A percentile compares a stretch with the other conserved stretches of the same genome.
Evolutionary conservation across 2,888 invertebrate genomes (phyloP).

Genomic region (Leptothorax acervorum): DNA sequence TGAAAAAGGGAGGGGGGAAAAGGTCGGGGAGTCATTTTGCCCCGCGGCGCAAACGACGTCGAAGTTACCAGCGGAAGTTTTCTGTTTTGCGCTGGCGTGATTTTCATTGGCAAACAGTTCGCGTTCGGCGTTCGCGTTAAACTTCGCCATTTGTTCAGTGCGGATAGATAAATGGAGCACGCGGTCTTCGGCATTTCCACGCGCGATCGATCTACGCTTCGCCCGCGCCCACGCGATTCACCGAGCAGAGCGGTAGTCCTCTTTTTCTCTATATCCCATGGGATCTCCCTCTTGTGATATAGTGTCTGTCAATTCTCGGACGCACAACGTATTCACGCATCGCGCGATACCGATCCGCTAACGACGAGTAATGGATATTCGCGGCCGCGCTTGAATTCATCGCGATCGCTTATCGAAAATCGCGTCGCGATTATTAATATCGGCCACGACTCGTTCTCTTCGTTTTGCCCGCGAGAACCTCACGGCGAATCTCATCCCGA

Average conservation of each 20-base stretch:
- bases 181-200: not conserved
- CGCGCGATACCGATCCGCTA: constrained; percentile 60
- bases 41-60: not conserved
- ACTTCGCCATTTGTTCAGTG: constrained; percentile 10
- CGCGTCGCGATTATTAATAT: constrained; percentile 53
- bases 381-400: constrained; percentile 40
- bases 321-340: constrained; percentile 24
- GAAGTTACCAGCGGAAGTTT: not conserved
- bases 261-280: not conserved
- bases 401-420: constrained; percentile 50
- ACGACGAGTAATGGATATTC: constrained; percentile 67
- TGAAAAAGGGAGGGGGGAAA: not conserved
- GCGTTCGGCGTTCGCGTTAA: constrained; percentile 11
- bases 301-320: constrained; percentile 35
- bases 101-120: constrained; percentile 22
- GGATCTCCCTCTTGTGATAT: not conserved
- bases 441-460: not conserved
- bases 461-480: not conserved
- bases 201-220: constrained; percentile 37
- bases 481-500: not conserved
- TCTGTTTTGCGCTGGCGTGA: constrained; percentile 12
- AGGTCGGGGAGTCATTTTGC: not conserved
- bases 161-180: constrained; percentile 28
- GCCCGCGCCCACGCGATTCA: constrained; percentile 24
- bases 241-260: not conserved